These are phyloP conservation scores for Nemotelus nigrinus DNA, from an alignment of 2,888 invertebrate genomes.

Conservation along the genomic window DNA sequence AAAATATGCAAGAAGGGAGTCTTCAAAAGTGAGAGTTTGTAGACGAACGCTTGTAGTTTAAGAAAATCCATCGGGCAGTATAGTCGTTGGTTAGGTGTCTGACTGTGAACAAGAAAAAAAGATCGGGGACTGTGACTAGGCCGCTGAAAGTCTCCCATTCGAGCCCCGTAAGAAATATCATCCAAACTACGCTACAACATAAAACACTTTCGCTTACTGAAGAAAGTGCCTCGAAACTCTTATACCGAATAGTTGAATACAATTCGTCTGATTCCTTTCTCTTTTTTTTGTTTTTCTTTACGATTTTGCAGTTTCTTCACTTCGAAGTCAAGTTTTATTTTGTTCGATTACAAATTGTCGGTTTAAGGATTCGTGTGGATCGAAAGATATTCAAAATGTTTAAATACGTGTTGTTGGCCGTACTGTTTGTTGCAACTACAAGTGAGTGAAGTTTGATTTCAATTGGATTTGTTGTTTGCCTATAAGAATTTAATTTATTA, in stretches of 20 bases:
- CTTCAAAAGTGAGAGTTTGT: conserved; percentile 65
- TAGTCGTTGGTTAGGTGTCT: conserved; percentile 53
- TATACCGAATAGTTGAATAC: too few species aligned
- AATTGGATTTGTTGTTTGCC: not conserved
- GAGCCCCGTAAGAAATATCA: conserved; percentile 9
- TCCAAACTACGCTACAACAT: not conserved
- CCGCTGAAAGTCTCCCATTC: conserved; percentile 23
- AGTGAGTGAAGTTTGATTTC: conserved; percentile 59
- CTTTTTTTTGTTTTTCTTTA: not conserved
- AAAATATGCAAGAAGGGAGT: conserved; percentile 58
- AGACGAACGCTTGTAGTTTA: conserved; percentile 62
- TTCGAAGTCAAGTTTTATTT: not conserved
- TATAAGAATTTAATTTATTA: not conserved
- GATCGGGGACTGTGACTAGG: conserved; percentile 13
- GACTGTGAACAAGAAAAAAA: not conserved
- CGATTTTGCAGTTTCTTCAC: not conserved
- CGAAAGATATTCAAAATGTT: conserved; percentile 55
- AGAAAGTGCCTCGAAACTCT: conserved; percentile 2
- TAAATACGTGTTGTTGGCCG: conserved; percentile 62
- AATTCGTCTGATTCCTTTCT: not conserved
- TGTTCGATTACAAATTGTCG: conserved; percentile 15
- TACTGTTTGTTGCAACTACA: conserved; percentile 59
- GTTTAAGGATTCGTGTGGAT: not conserved
- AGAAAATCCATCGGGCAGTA: conserved; percentile 62
- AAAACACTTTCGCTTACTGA: conserved; percentile 38